phyloP scores from a whole-genome alignment of 2,888 invertebrate genomes.

The Gisinianus flammeolus region DNA sequence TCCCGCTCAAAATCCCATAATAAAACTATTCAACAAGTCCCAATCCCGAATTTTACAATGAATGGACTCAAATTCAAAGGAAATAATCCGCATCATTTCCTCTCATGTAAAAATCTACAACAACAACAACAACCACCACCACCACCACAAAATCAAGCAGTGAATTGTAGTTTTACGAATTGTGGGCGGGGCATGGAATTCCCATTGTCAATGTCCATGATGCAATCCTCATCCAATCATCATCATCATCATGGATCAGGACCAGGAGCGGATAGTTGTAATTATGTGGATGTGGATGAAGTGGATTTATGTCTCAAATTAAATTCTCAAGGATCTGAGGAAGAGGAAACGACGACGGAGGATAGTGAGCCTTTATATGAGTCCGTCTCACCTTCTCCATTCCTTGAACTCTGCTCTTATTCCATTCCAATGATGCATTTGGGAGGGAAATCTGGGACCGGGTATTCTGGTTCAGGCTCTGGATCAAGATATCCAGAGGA shows the following conservation, averaged over 20 bases:
- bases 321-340: background rate
- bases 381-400: conserved; percentile 46
- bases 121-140: background rate
- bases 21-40: background rate
- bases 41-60: background rate
- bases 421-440: background rate
- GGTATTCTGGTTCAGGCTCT: background rate
- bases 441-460: background rate
- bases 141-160: background rate
- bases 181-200: background rate
- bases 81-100: no score
- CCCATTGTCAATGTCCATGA: background rate
- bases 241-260: no score
- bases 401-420: background rate
- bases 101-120: background rate
- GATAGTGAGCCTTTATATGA: conserved; percentile 51
- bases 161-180: no score
- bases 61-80: no score
- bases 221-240: background rate
- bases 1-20: background rate
- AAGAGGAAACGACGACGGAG: background rate
- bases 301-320: background rate
- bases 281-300: background rate
- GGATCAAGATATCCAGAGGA: conserved; percentile 36
- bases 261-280: no score